phyloP scores from a whole-genome alignment of 2,888 invertebrate genomes.

The Phytoseiulus persimilis region DNA sequence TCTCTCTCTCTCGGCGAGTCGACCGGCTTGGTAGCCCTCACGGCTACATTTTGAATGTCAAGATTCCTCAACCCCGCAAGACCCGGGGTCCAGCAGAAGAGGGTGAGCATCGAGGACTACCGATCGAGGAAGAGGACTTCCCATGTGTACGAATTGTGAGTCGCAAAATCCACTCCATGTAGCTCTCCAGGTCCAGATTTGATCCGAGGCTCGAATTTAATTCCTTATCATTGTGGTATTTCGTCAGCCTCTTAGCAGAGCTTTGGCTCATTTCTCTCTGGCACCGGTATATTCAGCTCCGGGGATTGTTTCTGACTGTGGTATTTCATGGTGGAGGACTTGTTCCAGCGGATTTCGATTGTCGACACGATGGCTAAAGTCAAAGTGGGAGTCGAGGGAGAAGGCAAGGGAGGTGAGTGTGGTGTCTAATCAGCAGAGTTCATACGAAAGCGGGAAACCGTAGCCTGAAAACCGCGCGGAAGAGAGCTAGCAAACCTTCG shows the following conservation, averaged over 20 bases:
- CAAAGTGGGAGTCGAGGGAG: background rate
- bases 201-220: too few species aligned
- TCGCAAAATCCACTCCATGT: too few species aligned
- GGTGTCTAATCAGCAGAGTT: background rate
- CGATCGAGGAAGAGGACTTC: background rate
- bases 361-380: background rate
- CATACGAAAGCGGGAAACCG: too few species aligned
- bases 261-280: too few species aligned
- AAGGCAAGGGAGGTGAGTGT: background rate
- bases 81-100: background rate
- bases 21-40: background rate
- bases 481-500: too few species aligned
- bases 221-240: too few species aligned
- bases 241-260: too few species aligned
- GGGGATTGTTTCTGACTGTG: too few species aligned
- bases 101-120: background rate
- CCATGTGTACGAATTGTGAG: background rate
- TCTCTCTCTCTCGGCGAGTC: background rate
- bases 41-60: background rate
- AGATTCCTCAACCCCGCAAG: background rate
- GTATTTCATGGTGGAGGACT: background rate
- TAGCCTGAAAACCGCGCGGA: too few species aligned
- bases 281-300: too few species aligned
- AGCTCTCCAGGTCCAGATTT: too few species aligned
- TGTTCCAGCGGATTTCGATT: background rate